Conservation (phyloP, 2,888 invertebrate genomes). For the Scaptomyza flava region DNA sequence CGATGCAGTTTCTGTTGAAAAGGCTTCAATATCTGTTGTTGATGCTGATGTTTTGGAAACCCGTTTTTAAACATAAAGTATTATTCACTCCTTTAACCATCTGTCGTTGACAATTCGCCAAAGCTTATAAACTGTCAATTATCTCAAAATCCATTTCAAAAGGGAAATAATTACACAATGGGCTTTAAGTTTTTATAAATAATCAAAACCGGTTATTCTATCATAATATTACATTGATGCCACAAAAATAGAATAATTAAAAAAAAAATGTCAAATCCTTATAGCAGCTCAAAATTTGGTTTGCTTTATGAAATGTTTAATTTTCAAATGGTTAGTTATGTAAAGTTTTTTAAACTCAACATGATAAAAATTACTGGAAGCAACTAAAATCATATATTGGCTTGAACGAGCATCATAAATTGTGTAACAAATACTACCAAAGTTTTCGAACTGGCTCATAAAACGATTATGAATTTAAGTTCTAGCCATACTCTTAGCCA, state of each 20-base stretch:
- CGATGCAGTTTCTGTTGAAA: background rate
- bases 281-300: background rate
- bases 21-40: background rate
- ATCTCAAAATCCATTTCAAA: conserved; percentile 13
- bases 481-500: background rate
- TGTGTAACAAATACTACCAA: conserved; percentile 42
- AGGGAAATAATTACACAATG: background rate
- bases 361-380: conserved; percentile 16
- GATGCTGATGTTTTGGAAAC: background rate
- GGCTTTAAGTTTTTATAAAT: background rate
- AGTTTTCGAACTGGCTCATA: conserved; percentile 29
- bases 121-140: conserved; percentile 24
- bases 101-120: background rate
- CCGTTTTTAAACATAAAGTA: background rate
- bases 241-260: background rate
- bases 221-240: background rate
- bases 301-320: too few species aligned
- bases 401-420: conserved; percentile 52
- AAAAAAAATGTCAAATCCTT: background rate
- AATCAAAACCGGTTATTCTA: background rate
- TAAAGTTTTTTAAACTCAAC: too few species aligned
- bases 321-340: too few species aligned
- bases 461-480: conserved; percentile 32
- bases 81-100: background rate
- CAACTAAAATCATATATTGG: conserved; percentile 22